Conservation (phyloP, 2,888 invertebrate species). For the Drosophila prolongata region DNA sequence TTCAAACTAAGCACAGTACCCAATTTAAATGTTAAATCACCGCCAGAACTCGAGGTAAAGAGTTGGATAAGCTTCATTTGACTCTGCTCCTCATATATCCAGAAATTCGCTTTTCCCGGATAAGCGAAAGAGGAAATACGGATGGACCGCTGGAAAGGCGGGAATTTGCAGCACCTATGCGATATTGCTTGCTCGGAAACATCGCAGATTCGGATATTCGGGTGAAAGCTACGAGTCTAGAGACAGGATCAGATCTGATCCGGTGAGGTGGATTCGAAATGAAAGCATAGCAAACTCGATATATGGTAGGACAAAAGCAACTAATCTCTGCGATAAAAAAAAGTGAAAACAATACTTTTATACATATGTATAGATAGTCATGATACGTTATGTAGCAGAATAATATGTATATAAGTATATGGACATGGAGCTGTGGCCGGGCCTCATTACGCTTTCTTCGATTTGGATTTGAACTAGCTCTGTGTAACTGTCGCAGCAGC, state of each 20-base stretch:
- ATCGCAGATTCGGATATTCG: slow-evolving; percentile 6
- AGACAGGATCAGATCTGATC: neutral
- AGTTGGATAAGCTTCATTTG: neutral
- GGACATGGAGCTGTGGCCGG: slow-evolving; percentile 20
- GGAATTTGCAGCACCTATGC: neutral
- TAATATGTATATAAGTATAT: slow-evolving; percentile 54
- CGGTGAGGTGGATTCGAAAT: slow-evolving; percentile 36
- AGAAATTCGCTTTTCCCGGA: neutral
- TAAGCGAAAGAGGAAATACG: neutral
- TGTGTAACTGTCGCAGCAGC: slow-evolving; percentile 29
- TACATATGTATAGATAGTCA: slow-evolving; percentile 48
- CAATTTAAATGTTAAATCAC: slow-evolving; percentile 15
- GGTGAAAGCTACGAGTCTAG: slow-evolving; percentile 2
- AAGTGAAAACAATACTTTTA: slow-evolving; percentile 56
- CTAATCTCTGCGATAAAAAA: slow-evolving; percentile 65
- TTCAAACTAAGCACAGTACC: slow-evolving; percentile 1
- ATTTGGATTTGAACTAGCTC: slow-evolving; percentile 39
- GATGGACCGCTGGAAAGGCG: neutral
- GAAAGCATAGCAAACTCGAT: slow-evolving; percentile 61
- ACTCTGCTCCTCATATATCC: neutral
- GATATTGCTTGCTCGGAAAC: neutral
- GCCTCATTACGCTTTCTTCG: slow-evolving; percentile 25
- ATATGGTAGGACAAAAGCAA: slow-evolving; percentile 61
- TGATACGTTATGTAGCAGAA: slow-evolving; percentile 29
- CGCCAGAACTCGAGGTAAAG: neutral